Conservation (phyloP, 2,888 invertebrate genomes). For the Leptopilina syphax region DNA sequence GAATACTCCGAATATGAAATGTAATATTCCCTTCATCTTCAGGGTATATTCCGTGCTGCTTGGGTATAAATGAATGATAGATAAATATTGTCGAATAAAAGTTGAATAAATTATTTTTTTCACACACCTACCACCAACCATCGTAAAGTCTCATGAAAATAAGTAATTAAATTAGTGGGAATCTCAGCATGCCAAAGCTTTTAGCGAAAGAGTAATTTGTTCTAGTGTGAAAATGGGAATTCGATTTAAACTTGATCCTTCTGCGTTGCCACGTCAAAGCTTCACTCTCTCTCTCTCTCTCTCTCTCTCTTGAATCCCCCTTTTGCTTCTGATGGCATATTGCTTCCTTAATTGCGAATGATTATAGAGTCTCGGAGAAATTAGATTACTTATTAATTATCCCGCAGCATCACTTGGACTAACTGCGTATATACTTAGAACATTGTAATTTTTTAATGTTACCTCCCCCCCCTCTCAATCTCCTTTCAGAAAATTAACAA, state of each 20-base stretch:
- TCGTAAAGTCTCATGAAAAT: background rate
- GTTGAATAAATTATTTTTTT: too few relatives aligned
- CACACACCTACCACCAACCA: too few relatives aligned
- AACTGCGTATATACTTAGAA: background rate
- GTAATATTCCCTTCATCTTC: too few relatives aligned
- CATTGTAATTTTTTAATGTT: background rate
- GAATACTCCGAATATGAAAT: too few relatives aligned
- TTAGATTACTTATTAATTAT: slow-evolving; percentile 38
- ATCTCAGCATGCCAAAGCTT: slow-evolving; percentile 29
- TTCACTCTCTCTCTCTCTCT: background rate
- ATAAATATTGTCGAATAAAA: too few relatives aligned
- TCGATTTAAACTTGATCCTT: slow-evolving; percentile 33
- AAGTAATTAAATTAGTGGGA: background rate
- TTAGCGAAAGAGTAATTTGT: slow-evolving; percentile 31
- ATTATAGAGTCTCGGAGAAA: slow-evolving; percentile 26
- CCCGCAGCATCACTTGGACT: background rate
- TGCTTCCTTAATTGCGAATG: slow-evolving; percentile 29
- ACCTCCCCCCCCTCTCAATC: background rate
- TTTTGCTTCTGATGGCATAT: slow-evolving; percentile 26
- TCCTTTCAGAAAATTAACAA: too few relatives aligned
- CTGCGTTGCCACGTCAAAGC: slow-evolving; percentile 33
- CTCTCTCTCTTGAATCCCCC: background rate
- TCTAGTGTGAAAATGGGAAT: slow-evolving; percentile 37
- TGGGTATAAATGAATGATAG: too few relatives aligned
- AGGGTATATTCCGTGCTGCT: too few relatives aligned